Evolutionary conservation across 1,140 invertebrate species (phyloP), one percentile per base, ranked within the genome.

Genomic region (Scaptomyza hsui): DNA sequence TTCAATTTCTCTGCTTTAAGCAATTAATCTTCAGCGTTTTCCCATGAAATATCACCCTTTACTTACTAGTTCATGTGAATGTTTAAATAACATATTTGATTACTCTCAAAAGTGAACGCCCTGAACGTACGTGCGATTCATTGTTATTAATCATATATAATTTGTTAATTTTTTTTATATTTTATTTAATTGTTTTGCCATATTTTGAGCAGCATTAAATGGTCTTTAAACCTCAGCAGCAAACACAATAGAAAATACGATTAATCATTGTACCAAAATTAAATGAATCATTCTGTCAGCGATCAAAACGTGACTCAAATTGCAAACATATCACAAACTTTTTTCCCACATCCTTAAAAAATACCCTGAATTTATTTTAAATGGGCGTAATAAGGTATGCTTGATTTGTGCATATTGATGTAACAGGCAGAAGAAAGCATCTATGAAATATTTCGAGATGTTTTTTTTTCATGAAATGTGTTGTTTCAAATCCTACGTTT

Each of bases 91-190:
- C 5, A 42, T 42, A 48, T 21, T 42, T 51, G 10, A 57, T 29
- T 16, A 29, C 32, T 29, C 53, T 42, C 12, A 5, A 47, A 47
- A 42, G 18, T 24, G 7, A 15, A 26, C 15, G 35, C 24, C 21
- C 32, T 32, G 3, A 12, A n/a, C 32, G 57, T 37, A 70, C 42
- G 59, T 70, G 59, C 47, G 16, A 32, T 21, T 63, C 42, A 70
- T 63, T 32, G 48, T 49, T 55, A 56, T 48, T 56, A 48, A 55
- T 63, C 16, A 48, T 12, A 48, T 24, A 21, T 39, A 16, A 21
- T 51, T 35, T 49, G 42, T 39, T 35, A 9, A 9, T 29, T 9
- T 29, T 29, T 29, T 9, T 9, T 29, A 2, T 29, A 9, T 29
- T 9, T 9, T 29, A 2, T 29, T 7, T 9, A 24, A 29, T 9